Evolutionary conservation across 92 coral and sea anemone species (phyloP), one percentile per base, ranked within the genome.

Genomic region (Anthopleura xanthogrammica): DNA sequence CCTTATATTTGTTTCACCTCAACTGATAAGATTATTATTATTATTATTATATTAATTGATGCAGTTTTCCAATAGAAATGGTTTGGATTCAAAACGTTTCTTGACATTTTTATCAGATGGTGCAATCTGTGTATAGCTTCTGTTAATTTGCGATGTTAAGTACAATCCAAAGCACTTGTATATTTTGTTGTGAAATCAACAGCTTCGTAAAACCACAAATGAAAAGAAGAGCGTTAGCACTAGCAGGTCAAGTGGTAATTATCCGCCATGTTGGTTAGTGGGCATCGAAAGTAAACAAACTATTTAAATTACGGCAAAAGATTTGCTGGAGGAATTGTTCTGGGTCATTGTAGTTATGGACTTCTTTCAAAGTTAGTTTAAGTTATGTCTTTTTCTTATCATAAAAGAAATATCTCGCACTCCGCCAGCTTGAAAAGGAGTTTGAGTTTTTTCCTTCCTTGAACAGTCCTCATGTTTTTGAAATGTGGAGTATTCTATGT

Each of bases 31-130:
- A 23, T 20, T 65, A n/a, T 2, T 65, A 23, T 20, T 65, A n/a
- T 2, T 20, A 22, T 8, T 65, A 65, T 20, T n/a, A n/a, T 65
- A n/a, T n/a, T 5, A n/a, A 23, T n/a, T 23, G 40, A 65, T 65
- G 72, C 40, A 4, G 39, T 8, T 68, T 68, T 68, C 74, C 40
- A 68, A 22, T 68, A 68, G 14, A 29, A 24, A 68, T 29, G 74
- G 43, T 68, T 68, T 68, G 41, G 74, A 24, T 24, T 68, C 74
- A 16, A 80, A 57, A 62, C 75, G 73, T 36, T 43, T 72, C 74
- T 80, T 57, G 57, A 80, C 12, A 48, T 36, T 17, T 80, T 80
- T 80, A 80, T 80, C 72, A 60, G 83, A 60, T 60, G 75, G 56
- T 60, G 83, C 76, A 66, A 60, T 80, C 56, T 60, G 39, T 80